Conservation (phyloP, 2,888 invertebrate genomes). For the Tipula confusa region DNA sequence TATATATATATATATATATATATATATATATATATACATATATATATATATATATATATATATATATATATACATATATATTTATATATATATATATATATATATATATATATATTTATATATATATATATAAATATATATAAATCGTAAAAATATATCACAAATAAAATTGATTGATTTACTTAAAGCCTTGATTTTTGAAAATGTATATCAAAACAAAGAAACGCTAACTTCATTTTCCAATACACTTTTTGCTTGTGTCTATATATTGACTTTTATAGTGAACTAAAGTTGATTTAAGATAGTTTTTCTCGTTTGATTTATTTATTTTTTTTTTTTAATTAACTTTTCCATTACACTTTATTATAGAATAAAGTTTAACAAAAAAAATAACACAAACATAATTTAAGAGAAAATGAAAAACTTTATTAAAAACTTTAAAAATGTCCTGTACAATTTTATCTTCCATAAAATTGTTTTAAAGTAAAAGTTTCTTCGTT, state of each 20-base stretch:
- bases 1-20: no score
- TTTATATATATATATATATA: no score
- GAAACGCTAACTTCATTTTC: background rate
- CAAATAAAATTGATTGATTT: background rate
- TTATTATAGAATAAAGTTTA: slow-evolving; percentile 20
- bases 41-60: no score
- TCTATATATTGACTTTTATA: slow-evolving; percentile 1
- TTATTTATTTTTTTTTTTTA: background rate
- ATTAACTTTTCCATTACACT: slow-evolving; percentile 3
- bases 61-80: no score
- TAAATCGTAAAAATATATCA: no score
- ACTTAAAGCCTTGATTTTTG: background rate
- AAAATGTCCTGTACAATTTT: slow-evolving; percentile 16
- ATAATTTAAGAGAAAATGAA: slow-evolving; percentile 16
- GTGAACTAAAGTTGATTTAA: background rate
- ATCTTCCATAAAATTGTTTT: slow-evolving; percentile 25
- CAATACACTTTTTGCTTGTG: background rate
- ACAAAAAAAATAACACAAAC: background rate
- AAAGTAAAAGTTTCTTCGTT: background rate
- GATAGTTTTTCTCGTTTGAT: background rate
- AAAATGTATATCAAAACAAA: background rate
- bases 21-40: no score
- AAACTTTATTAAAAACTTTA: slow-evolving; percentile 21
- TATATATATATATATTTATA: no score
- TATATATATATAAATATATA: no score